Base-by-base conservation (phyloP, 2,888 invertebrate genomes). In the Hipparchia semele region DNA sequence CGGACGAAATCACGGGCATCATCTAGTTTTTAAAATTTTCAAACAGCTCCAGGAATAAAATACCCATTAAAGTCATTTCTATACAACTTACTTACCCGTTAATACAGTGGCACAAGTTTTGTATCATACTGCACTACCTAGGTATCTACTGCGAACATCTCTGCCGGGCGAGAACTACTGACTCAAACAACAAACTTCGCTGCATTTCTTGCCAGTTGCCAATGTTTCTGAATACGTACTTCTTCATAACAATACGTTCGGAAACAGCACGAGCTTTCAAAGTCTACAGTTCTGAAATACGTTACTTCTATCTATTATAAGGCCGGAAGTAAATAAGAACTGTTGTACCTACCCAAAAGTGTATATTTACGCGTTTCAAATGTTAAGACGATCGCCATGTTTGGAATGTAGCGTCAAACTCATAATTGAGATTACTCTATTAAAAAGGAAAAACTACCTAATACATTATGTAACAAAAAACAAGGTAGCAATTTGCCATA, bases 181-280 rank as follows among this genome's bases (percentile, higher is more conserved):
- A 12, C 33, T 53, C 65, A 33, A 64, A 65, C 33, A 33, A 33
- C 65, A 53, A 65, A 65, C 65, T 65, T 65, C 5, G 33, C 33
- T 65, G 12, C 65, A 33, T 51, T 51, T 65, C 65, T 65, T 65
- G 65, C 65, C 51, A 65, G 51, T 65, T 65, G 65, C 53, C 23
- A 53, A 53, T 65, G 65, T 65, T 65, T 65, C 51, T 53, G 53
- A 65, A 53, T 64, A 49, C 65, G 53, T 33, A 53, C 13, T 49
- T 64, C 64, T 65, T 33, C 65, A 23, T 65, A 65, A 65, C 65
- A 53, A 65, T 53, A 51, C 51, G 65, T 53, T 53, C 65, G 33
- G 51, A 64, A 64, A 64, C 51, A 23, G 49, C 51, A 51, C 3
- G 59, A 23, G 65, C 51, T 33, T 51, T 33, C 53, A 12, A 13